phyloP scores from a whole-genome alignment of 2,113 vertebrate species.

The Callipepla squamata region DNA sequence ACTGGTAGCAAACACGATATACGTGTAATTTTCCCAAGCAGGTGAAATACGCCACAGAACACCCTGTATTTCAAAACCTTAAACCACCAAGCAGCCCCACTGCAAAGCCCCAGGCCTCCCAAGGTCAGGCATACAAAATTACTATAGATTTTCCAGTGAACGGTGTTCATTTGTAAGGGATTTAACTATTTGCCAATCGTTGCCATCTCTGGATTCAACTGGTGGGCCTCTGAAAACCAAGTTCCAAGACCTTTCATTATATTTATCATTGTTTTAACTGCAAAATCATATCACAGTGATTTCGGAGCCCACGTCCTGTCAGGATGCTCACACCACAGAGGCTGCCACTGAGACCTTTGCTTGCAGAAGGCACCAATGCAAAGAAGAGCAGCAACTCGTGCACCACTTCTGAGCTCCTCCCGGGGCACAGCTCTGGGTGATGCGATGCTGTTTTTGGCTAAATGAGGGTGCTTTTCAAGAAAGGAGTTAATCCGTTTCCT shows the following conservation, averaged over 20 bases:
- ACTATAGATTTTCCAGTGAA: not conserved
- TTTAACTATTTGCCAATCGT: not conserved
- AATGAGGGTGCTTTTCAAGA: not conserved
- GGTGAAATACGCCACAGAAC: rapidly evolving
- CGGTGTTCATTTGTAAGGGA: not conserved
- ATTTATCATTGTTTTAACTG: not conserved
- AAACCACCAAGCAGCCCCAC: rapidly evolving
- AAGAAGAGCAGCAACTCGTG: not conserved
- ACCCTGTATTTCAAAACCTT: not conserved
- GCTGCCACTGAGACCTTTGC: not conserved
- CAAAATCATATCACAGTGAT: rapidly evolving
- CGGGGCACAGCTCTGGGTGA: not conserved
- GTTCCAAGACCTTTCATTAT: rapidly evolving
- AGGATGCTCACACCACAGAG: rapidly evolving
- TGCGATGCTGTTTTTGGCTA: not conserved
- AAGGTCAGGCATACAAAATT: not conserved
- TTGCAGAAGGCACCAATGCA: not conserved
- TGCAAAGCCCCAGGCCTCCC: not conserved
- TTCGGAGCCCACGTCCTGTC: not conserved
- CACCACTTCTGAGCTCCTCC: not conserved
- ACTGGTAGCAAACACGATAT: not conserved
- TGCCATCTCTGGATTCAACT: not conserved
- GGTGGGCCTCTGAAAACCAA: not conserved
- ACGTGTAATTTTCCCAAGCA: not conserved
- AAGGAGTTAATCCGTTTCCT: constrained; percentile 1